A percentile compares a stretch with the other conserved stretches of the same genome.
These are phyloP conservation scores for Poecilia gillii DNA, from an alignment of 2,797 vertebrate genomes.

Conservation along the genomic window DNA sequence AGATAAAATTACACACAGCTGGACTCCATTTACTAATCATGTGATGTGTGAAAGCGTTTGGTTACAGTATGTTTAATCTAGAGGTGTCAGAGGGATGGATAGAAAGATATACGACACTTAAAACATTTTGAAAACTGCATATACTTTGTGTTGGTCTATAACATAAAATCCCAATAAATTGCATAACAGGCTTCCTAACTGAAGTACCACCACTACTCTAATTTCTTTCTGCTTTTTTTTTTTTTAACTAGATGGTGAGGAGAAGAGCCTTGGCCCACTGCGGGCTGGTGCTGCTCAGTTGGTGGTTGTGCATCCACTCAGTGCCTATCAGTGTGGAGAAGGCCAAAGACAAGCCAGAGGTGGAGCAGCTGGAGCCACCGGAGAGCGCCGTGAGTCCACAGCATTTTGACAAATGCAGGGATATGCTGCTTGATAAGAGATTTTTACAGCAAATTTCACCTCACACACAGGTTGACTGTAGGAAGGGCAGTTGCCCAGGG, in stretches of 20 bases:
- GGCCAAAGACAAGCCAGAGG: constrained; percentile 79
- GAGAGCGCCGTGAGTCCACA: constrained; percentile 84
- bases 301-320: constrained; percentile 82
- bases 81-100: not conserved
- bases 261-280: constrained; percentile 47
- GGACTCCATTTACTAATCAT: not conserved
- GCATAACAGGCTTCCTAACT: no score
- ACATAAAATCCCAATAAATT: not conserved
- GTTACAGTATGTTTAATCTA: not conserved
- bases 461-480: not conserved
- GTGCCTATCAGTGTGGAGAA: constrained; percentile 91
- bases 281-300: constrained; percentile 65
- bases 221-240: not conserved
- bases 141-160: not conserved
- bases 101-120: not conserved
- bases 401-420: not conserved
- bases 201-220: not conserved
- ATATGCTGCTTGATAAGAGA: constrained; percentile 1
- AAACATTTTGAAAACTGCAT: not conserved
- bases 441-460: constrained; percentile 5
- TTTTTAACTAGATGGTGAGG: constrained; percentile 81
- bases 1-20: not conserved
- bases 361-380: constrained; percentile 79
- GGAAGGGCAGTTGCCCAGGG: no score
- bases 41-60: not conserved